Evolutionary conservation across 2,888 invertebrate genomes (phyloP).

Genomic region (Pollenia angustigena): DNA sequence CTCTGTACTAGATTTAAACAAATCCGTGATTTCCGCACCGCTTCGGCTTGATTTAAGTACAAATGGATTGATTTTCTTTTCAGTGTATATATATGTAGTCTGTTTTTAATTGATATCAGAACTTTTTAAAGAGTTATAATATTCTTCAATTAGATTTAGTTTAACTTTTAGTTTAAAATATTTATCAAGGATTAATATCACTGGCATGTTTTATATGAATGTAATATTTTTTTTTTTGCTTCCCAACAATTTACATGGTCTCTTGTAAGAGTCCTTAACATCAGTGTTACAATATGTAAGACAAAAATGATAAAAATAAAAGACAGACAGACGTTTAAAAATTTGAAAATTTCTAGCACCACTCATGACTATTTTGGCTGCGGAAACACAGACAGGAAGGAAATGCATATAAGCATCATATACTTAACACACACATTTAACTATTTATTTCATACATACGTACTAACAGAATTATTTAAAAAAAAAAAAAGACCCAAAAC

Average conservation of each 20-base stretch:
- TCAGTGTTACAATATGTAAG: neutral
- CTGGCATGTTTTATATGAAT: constrained; percentile 17
- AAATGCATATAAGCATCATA: constrained; percentile 58
- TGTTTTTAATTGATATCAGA: neutral
- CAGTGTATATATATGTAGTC: no score
- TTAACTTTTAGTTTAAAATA: neutral
- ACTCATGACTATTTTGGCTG: constrained; percentile 29
- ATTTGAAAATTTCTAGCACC: constrained; percentile 60
- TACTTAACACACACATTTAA: constrained; percentile 57
- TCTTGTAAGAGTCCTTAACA: constrained; percentile 36
- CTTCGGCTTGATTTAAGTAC: no score
- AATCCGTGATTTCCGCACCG: no score
- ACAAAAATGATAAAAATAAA: neutral
- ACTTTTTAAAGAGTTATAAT: no score
- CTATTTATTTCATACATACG: constrained; percentile 45
- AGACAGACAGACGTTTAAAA: constrained; percentile 34
- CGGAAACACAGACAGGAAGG: constrained; percentile 60
- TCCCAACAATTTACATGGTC: neutral
- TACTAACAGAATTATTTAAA: constrained; percentile 4
- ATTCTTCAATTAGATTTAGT: neutral
- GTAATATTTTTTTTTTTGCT: constrained; percentile 10
- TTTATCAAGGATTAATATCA: constrained; percentile 34
- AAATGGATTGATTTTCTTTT: no score
- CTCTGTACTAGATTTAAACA: no score
- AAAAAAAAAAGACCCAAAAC: neutral